Conservation (phyloP, 2,888 invertebrate genomes). For the Trichacis sp. region DNA sequence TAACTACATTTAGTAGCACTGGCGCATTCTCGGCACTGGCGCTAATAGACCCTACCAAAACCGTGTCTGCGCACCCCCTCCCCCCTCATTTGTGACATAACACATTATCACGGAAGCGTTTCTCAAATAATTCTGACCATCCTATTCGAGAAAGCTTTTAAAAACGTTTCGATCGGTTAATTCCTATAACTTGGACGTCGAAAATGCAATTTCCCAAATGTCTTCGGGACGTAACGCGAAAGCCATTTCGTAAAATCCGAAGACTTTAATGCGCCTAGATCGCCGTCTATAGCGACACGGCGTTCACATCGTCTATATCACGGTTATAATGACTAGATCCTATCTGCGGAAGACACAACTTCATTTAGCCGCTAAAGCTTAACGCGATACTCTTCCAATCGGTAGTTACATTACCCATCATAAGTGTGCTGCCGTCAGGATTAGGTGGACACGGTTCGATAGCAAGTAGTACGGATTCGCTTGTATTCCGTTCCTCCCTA, state of each 20-base stretch:
- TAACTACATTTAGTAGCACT: too few relatives aligned
- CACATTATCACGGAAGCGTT: too few relatives aligned
- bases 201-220: constrained; percentile 1
- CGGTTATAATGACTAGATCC: constrained; percentile 1
- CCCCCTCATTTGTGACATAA: too few relatives aligned
- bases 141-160: too few relatives aligned
- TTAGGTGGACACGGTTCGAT: constrained; percentile 21
- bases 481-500: constrained; percentile 32
- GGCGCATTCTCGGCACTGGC: too few relatives aligned
- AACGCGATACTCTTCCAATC: constrained; percentile 13
- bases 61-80: too few relatives aligned
- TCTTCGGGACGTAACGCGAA: not conserved
- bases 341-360: constrained; percentile 7
- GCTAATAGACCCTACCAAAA: too few relatives aligned
- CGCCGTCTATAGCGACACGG: not conserved
- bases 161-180: not conserved
- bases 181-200: not conserved
- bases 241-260: not conserved
- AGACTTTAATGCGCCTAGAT: not conserved
- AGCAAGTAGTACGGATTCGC: constrained; percentile 11
- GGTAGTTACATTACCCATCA: constrained; percentile 13
- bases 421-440: constrained; percentile 15
- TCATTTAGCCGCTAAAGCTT: constrained; percentile 4
- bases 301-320: not conserved
- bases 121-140: too few relatives aligned